Base-by-base conservation (phyloP, 2,797 vertebrate species). In the Hippoglossus hippoglossus region DNA sequence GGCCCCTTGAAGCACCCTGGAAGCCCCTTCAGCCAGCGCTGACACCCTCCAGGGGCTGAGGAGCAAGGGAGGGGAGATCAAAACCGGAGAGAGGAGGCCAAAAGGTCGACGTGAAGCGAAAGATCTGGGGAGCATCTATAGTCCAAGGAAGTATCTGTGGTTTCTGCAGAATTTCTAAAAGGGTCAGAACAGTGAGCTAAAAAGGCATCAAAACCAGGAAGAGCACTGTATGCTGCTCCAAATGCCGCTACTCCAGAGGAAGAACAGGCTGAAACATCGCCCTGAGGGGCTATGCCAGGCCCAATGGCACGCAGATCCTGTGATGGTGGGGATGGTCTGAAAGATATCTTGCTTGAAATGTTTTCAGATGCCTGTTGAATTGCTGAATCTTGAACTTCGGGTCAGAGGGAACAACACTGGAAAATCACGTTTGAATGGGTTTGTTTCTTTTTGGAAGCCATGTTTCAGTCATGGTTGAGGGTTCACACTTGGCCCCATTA, bases 1-100 rank as follows among this genome's bases (percentile, higher is more conserved):
- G 96, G 95, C 95, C 95, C 84, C 84, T 96, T 96, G 96, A 98
- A 98, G 96, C 95, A 95, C 95, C 81, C 66, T 86, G 95, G 96
- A 98, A 97, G 95, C 95, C 95, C 95, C 82, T 96, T 96, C 90
- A 96, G 95, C 96, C 95, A 95, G 95, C 90, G 90, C 94, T 95
- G 95, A 95, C 95, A 94, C 95, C 95, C 96, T 96, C 95, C 93
- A 92, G 96, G 95, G 95, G 95, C 95, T 93, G 92, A 92, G 93
- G 93, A 95, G 96, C 84, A 93, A 61, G 83, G 85, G 94, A 96
- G 95, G 80, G 93, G 94, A 96, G 95, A 95, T 95, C 82, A 91
- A 90, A 90, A 89, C 81, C 67, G 28, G 81, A 87, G 84, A 87
- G 85, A 81, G 60, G 63, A 87, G 91, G 81, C 86, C 89, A 92